Evolutionary conservation across 37 sponge, comb jelly and placozoan species (phyloP), one percentile per base, ranked within the genome.

Genomic region (Diacarnus erythraeanus): DNA sequence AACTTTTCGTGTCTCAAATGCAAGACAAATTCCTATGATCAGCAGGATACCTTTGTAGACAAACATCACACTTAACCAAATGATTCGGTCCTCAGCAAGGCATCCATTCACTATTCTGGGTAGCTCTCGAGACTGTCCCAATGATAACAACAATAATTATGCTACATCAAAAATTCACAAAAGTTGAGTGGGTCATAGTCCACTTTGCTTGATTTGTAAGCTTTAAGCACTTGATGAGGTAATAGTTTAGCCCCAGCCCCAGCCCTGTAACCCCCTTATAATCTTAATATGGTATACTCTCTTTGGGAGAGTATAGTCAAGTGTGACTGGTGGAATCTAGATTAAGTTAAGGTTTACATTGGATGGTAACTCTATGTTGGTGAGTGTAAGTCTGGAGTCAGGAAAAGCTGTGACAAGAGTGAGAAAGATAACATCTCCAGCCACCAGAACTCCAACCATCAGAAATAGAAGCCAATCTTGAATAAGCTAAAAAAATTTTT

Each of bases 1-100:
- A 18, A 88, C 78, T 27, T 76, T 78, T 9, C 89, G 56, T 23
- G 89, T 88, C 75, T 88, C 89, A 71, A 82, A 82, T 12, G 89
- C 83, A 27, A 88, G 83, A 39, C 83, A 79, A 15, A 84, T 68
- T 57, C 90, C 84, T 25, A 79, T 54, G 25, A 89, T 36, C n/a
- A 89, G 57, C 22, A 78, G 64, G n/a, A 80, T 35, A 17, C 80
- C 90, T 75, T 89, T 89, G 70, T 84, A 83, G 38, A 60, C 84
- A 26, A 84, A 30, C 37, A 89, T 77, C 44, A 83, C 74, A 18
- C 59, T 26, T 0, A 79, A 21, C 84, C 84, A 83, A 29, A 74
- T 65, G 56, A 44, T 23, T 10, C 66, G 64, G 38, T 30, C 4
- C 12, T 22, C 58, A 34, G 88, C 42, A 27, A 60, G n/a, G 25